Conservation (phyloP, 2,888 invertebrate genomes). For the Margaritifera margaritifera region DNA sequence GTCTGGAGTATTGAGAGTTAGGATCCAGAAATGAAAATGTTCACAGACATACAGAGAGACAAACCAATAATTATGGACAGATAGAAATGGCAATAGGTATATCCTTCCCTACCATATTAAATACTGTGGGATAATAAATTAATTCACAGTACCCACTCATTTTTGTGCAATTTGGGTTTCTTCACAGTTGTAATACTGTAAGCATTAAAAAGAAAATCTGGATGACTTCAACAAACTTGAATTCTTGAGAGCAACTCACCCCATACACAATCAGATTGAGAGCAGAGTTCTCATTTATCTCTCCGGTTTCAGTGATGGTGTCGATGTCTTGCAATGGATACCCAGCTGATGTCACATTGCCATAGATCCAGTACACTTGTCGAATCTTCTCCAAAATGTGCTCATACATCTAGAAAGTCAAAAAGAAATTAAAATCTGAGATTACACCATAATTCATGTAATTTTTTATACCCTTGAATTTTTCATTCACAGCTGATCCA, state of each 20-base stretch:
- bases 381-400: conserved; percentile 96
- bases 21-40: too few relatives aligned
- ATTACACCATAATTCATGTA: background rate
- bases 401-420: conserved; percentile 84
- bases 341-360: conserved; percentile 95
- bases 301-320: conserved; percentile 82
- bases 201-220: too few relatives aligned
- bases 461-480: background rate
- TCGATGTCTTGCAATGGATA: conserved; percentile 96
- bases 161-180: too few relatives aligned
- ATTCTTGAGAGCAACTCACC: conserved; percentile 76
- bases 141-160: too few relatives aligned
- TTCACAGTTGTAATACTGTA: too few relatives aligned
- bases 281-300: conserved; percentile 95
- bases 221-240: too few relatives aligned
- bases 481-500: background rate
- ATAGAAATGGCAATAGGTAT: too few relatives aligned
- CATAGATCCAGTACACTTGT: conserved; percentile 98
- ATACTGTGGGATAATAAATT: too few relatives aligned
- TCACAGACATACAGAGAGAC: too few relatives aligned
- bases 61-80: too few relatives aligned
- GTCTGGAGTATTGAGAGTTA: too few relatives aligned
- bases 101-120: too few relatives aligned
- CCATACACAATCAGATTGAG: conserved; percentile 97
- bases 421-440: background rate